Percentiles rank a stretch among this genome's conserved stretches.
Evolutionary conservation across 2,797 vertebrate species (phyloP).

Genomic region (Iguana delicatissima): DNA sequence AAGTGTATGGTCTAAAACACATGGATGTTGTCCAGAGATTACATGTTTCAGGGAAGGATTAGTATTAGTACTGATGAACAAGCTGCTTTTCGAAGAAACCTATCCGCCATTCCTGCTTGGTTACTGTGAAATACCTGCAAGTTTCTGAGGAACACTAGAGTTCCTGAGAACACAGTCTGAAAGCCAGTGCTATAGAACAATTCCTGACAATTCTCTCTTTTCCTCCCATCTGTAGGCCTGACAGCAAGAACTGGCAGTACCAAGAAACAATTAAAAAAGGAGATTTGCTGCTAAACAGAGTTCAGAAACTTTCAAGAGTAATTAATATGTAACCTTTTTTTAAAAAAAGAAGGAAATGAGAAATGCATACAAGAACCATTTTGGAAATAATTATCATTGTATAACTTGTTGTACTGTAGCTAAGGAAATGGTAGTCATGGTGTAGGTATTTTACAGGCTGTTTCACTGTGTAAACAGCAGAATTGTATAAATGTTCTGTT

Average conservation of each 20-base stretch:
- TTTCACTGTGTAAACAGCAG: slow-evolving; percentile 70
- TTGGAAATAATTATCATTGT: slow-evolving; percentile 72
- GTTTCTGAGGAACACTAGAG: not conserved
- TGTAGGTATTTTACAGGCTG: slow-evolving; percentile 74
- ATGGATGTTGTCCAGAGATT: not conserved
- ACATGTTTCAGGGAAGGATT: not conserved
- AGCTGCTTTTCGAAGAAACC: not conserved
- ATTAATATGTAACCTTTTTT: slow-evolving; percentile 93
- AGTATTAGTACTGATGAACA: not conserved
- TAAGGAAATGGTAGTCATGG: slow-evolving; percentile 56
- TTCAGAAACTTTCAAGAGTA: slow-evolving; percentile 97
- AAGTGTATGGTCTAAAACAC: not conserved
- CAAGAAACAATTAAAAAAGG: slow-evolving; percentile 99
- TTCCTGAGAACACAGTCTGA: not conserved
- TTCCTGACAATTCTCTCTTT: slow-evolving; percentile 30
- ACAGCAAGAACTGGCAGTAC: slow-evolving; percentile 99
- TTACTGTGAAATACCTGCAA: not conserved
- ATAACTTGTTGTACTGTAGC: slow-evolving; percentile 70
- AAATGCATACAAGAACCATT: slow-evolving; percentile 63
- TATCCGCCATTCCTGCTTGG: not conserved
- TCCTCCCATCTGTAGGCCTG: slow-evolving; percentile 84
- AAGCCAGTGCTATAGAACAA: not conserved
- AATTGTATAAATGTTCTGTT: slow-evolving; percentile 65
- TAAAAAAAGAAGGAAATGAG: slow-evolving; percentile 31
- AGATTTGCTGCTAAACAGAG: slow-evolving; percentile 96